Conservation (phyloP, 2,888 invertebrate genomes). For the Chloroclysta siterata region DNA sequence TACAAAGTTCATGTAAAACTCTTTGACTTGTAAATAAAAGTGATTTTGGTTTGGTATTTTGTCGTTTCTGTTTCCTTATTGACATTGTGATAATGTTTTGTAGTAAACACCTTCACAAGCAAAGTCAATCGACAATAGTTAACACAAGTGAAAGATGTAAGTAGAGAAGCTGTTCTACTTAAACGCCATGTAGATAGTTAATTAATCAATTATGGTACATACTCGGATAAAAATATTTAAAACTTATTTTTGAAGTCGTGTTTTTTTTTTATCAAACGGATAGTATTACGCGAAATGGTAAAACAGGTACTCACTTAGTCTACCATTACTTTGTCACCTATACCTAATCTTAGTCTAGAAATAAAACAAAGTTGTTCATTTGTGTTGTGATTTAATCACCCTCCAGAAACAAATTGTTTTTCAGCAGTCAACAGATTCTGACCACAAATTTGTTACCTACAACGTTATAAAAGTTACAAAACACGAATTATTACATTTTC, state of each 20-base stretch:
- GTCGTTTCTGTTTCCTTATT: slow-evolving; percentile 34
- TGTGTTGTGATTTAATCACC: slow-evolving; percentile 80
- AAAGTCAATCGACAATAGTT: too few species aligned
- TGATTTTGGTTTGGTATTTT: slow-evolving; percentile 80
- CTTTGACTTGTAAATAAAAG: slow-evolving; percentile 79
- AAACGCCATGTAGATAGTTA: too few species aligned
- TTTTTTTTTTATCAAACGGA: too few species aligned
- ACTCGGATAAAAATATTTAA: too few species aligned
- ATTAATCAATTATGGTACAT: too few species aligned
- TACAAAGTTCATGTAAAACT: slow-evolving; percentile 77
- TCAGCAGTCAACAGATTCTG: slow-evolving; percentile 49
- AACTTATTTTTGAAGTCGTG: too few species aligned
- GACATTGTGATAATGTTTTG: background rate
- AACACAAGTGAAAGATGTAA: too few species aligned
- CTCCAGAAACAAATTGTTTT: slow-evolving; percentile 64
- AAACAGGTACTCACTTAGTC: too few species aligned
- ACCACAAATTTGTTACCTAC: slow-evolving; percentile 30
- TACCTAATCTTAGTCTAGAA: too few species aligned
- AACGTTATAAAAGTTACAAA: slow-evolving; percentile 47
- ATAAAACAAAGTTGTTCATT: slow-evolving; percentile 52
- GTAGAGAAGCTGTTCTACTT: too few species aligned
- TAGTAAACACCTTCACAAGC: background rate
- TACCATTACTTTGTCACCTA: too few species aligned
- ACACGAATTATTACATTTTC: slow-evolving; percentile 35
- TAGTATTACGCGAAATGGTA: too few species aligned